Conservation (phyloP, 1,140 invertebrate genomes). For the Drosophila teissieri region DNA sequence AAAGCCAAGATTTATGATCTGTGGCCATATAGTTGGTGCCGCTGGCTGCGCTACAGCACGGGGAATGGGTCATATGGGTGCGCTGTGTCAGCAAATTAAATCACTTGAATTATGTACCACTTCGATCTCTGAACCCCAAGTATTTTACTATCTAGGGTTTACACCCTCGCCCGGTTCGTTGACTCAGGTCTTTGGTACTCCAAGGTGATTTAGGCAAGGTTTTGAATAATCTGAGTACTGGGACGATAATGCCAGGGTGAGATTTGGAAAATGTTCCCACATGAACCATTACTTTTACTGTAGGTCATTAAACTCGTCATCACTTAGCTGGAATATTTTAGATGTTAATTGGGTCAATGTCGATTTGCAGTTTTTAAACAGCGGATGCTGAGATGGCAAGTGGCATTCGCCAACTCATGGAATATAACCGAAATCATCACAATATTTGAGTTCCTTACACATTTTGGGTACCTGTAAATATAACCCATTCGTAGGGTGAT, state of each 20-base stretch:
- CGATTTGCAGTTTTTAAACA: constrained; percentile 31
- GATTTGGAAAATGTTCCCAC: constrained; percentile 6
- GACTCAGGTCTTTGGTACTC: neutral
- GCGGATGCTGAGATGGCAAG: constrained; percentile 49
- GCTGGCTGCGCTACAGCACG: constrained; percentile 26
- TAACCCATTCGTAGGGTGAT: neutral
- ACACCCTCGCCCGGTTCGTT: constrained; percentile 25
- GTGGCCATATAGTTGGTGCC: constrained; percentile 21
- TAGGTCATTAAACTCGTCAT: constrained; percentile 61
- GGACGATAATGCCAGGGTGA: neutral
- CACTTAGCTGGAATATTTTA: constrained; percentile 33
- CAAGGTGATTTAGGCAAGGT: constrained; percentile 30
- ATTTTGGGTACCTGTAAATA: constrained; percentile 26
- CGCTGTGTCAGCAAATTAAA: constrained; percentile 15
- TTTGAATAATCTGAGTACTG: constrained; percentile 3
- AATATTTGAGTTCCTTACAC: constrained; percentile 18
- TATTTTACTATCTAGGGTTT: constrained; percentile 17
- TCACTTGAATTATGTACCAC: constrained; percentile 5
- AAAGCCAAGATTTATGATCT: constrained; percentile 72
- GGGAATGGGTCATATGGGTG: constrained; percentile 23
- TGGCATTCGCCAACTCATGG: constrained; percentile 23
- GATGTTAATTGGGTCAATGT: constrained; percentile 71
- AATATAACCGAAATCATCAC: constrained; percentile 4
- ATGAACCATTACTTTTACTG: constrained; percentile 20
- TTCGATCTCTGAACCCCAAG: constrained; percentile 19